Evolutionary conservation across 2,797 vertebrate genomes (phyloP).

Genomic region (Neosalanx taihuensis): DNA sequence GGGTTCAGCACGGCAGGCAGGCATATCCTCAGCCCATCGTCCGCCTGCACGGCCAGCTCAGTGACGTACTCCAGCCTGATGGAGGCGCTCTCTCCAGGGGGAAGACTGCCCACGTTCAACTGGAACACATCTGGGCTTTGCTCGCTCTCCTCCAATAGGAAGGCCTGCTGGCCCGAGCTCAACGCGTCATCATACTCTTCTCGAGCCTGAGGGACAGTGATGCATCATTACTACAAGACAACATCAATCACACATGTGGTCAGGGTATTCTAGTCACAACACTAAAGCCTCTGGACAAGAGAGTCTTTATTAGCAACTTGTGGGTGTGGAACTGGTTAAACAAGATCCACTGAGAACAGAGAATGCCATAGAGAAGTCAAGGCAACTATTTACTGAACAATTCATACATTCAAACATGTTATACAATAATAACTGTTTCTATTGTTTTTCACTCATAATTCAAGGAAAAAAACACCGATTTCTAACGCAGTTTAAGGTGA

Average conservation of each 20-base stretch:
- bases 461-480: too few relatives aligned
- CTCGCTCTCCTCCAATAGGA: slow-evolving; percentile 75
- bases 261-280: not conserved
- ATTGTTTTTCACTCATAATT: too few relatives aligned
- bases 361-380: too few relatives aligned
- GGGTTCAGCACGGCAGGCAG: slow-evolving; percentile 81
- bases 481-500: too few relatives aligned
- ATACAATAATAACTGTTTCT: too few relatives aligned
- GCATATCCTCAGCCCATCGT: slow-evolving; percentile 74
- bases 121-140: slow-evolving; percentile 74
- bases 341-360: not conserved
- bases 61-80: slow-evolving; percentile 77
- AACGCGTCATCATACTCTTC: slow-evolving; percentile 66
- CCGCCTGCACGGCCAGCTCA: slow-evolving; percentile 77
- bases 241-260: not conserved
- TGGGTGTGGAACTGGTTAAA: slow-evolving; percentile 1
- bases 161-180: slow-evolving; percentile 70
- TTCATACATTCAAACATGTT: too few relatives aligned
- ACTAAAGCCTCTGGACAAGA: not conserved
- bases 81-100: slow-evolving; percentile 70
- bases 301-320: not conserved
- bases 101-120: slow-evolving; percentile 73
- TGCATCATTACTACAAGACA: not conserved
- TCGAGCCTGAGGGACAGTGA: slow-evolving; percentile 54
- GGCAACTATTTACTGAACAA: too few relatives aligned